phyloP scores from a whole-genome alignment of 1,140 invertebrate species.

The Drosophila leontia region DNA sequence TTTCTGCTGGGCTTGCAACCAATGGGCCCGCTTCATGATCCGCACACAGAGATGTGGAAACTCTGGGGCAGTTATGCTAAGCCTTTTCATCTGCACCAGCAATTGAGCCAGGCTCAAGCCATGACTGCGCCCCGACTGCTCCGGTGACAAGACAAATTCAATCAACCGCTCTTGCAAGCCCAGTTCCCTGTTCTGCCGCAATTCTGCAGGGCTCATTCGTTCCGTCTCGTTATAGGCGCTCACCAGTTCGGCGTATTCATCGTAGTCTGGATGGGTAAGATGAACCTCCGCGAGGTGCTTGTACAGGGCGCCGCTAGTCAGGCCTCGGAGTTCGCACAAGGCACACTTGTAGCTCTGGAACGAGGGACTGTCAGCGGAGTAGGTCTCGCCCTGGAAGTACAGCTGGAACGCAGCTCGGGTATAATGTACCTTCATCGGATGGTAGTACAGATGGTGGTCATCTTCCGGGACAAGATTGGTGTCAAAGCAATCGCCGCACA shows the following conservation, averaged over 20 bases:
- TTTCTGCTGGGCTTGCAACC: neutral
- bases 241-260: conserved; percentile 30
- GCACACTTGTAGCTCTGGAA: conserved; percentile 62
- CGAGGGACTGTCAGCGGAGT: neutral
- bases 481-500: conserved; percentile 52
- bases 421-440: conserved; percentile 45
- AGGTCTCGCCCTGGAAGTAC: conserved; percentile 35
- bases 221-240: conserved; percentile 5
- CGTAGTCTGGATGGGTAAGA: conserved; percentile 30
- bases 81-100: neutral
- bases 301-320: conserved; percentile 9
- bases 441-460: conserved; percentile 41
- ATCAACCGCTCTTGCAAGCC: neutral
- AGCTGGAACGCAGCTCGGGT: conserved; percentile 33
- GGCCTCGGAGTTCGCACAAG: conserved; percentile 22
- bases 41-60: neutral
- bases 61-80: neutral
- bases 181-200: neutral
- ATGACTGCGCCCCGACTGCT: no score
- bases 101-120: neutral
- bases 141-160: neutral
- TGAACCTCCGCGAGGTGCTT: conserved; percentile 23
- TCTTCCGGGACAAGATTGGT: neutral
- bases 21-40: neutral
- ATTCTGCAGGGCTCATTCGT: no score